phyloP scores from a whole-genome alignment of 1,140 invertebrate genomes.

The Amyelois transitella region DNA sequence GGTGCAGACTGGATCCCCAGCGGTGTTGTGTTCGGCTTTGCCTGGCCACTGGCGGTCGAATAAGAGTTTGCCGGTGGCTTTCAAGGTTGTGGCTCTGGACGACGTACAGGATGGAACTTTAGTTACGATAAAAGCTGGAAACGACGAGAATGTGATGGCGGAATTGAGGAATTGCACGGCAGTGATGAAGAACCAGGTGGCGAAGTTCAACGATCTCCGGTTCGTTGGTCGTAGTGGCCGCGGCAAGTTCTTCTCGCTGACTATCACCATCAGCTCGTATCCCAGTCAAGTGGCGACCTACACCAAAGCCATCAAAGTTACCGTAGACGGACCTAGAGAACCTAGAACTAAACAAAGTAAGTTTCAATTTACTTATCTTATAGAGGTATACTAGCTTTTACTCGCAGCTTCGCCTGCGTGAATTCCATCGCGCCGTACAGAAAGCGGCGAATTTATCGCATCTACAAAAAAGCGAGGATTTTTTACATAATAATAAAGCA shows the following conservation, averaged over 20 bases:
- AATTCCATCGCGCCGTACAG: too few species aligned
- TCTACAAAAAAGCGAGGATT: too few species aligned
- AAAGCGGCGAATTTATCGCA: too few species aligned
- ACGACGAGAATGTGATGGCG: constrained; percentile 97
- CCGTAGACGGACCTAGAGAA: constrained; percentile 98
- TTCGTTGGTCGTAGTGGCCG: constrained; percentile 96
- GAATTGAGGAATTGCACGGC: constrained; percentile 94
- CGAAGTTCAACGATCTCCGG: constrained; percentile 97
- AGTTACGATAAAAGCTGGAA: constrained; percentile 94
- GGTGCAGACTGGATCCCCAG: constrained; percentile 92
- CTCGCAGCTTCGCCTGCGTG: too few species aligned
- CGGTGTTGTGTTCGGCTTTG: constrained; percentile 91
- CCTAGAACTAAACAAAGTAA: constrained; percentile 98
- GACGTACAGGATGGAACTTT: constrained; percentile 95
- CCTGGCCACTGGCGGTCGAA: constrained; percentile 97
- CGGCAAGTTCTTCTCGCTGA: constrained; percentile 96
- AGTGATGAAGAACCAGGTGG: constrained; percentile 96
- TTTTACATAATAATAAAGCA: too few species aligned
- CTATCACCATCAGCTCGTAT: constrained; percentile 93
- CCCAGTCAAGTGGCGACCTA: constrained; percentile 96
- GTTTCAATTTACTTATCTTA: too few species aligned
- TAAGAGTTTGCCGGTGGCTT: constrained; percentile 94
- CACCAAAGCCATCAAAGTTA: constrained; percentile 98
- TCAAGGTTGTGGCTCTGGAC: constrained; percentile 92
- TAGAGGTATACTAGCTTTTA: too few species aligned